Evolutionary conservation across 1,140 invertebrate genomes (phyloP), one percentile per base, ranked within the genome.

Genomic region (Helicoverpa zea): DNA sequence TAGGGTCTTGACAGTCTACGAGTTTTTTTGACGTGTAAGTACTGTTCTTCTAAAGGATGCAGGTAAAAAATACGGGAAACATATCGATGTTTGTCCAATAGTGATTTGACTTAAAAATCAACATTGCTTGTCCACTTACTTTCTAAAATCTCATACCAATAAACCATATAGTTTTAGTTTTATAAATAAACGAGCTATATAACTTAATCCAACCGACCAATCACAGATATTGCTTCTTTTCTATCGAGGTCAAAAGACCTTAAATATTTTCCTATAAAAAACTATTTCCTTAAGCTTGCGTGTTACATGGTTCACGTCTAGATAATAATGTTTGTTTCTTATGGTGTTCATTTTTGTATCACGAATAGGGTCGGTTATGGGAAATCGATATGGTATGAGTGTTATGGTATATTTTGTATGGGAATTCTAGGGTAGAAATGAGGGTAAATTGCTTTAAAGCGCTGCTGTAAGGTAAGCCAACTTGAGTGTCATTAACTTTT

Each of bases 291-390:
- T 13, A 30, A 14, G 68, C 13, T 72, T 30, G 68, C 68, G 68
- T 72, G 68, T 18, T 29, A 76, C 43, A 61, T 76, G 73, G 58
- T 5, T 59, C 11, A 35, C 54, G 14, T 76, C 73, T 63, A 76
- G 73, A 76, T 63, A 76, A 76, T 63, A 76, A 76, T 51, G 18
- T 76, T 76, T 76, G 56, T 63, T 76, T 51, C 73, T 76, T 76
- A 76, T 51, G 58, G 58, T 51, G 58, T 63, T 63, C 73, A 63
- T 76, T 76, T 76, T 76, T 76, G 43, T 76, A 63, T 63, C 58
- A 63, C 73, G 73, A 61, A 61, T 54, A 12, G 43, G 58, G 58
- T 18, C 29, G 56, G 16, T 76, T 76, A 49, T 61, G 35, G 56
- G 58, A 10, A 76, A 63, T 76, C 73, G 73, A 76, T 75, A 52